Evolutionary conservation across 2,797 vertebrate species (phyloP).

Genomic region (Acestrorhynchus altus): DNA sequence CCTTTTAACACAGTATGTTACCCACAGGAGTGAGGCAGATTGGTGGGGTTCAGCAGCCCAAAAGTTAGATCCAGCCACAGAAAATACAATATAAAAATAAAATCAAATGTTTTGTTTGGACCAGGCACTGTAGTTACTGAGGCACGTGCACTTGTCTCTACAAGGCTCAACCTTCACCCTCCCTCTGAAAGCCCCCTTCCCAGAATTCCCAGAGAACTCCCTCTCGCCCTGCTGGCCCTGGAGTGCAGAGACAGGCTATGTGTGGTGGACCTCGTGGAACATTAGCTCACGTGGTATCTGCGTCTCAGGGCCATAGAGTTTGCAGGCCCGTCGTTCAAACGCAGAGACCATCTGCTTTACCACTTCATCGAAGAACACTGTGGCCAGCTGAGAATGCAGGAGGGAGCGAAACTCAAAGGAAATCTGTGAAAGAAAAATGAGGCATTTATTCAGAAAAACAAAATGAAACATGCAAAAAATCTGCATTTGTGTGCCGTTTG

Average conservation of each 20-base stretch:
- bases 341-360: constrained; percentile 96
- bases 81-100: constrained; percentile 45
- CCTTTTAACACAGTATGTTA: constrained; percentile 12
- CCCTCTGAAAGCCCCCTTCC: constrained; percentile 25
- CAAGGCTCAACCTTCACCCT: constrained; percentile 25
- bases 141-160: constrained; percentile 37
- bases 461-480: neutral
- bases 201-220: neutral
- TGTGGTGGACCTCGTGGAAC: constrained; percentile 93
- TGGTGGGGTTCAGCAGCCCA: constrained; percentile 1
- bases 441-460: too few species aligned
- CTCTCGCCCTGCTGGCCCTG: constrained; percentile 28
- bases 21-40: constrained; percentile 44
- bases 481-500: too few species aligned
- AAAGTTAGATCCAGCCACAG: constrained; percentile 48
- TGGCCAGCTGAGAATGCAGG: constrained; percentile 91
- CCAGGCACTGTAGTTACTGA: constrained; percentile 69
- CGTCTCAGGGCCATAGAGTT: constrained; percentile 88
- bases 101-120: constrained; percentile 59
- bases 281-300: constrained; percentile 91
- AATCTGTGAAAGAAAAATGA: constrained; percentile 75
- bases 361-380: constrained; percentile 94
- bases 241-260: constrained; percentile 70
- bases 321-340: constrained; percentile 87
- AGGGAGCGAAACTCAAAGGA: constrained; percentile 97